phyloP scores from a whole-genome alignment of 2,888 invertebrate genomes.

The Caenorhabditis parvicauda region DNA sequence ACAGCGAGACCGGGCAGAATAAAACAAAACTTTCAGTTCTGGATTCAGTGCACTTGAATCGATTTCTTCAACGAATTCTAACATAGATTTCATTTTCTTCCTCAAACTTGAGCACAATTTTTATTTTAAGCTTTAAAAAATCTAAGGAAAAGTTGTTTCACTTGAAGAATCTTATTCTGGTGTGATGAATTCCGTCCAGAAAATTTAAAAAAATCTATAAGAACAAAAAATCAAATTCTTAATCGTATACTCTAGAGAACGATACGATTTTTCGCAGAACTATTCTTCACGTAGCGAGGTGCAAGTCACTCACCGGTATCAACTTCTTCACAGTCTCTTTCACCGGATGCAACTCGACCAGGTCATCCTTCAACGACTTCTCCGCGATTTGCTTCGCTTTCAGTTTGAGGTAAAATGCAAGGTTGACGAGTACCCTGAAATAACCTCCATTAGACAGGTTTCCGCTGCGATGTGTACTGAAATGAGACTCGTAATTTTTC shows the following conservation, averaged over 20 bases:
- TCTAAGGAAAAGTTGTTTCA: too few relatives aligned
- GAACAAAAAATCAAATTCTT: neutral
- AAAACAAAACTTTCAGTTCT: too few relatives aligned
- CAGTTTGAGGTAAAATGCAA: conserved; percentile 80
- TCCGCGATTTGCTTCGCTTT: conserved; percentile 72
- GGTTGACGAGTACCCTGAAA: conserved; percentile 81
- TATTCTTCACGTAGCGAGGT: too few relatives aligned
- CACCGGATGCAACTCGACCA: conserved; percentile 80
- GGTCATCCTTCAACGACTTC: conserved; percentile 67
- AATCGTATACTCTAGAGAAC: neutral
- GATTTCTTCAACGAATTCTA: too few relatives aligned
- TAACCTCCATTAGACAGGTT: neutral
- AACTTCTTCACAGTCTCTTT: conserved; percentile 80
- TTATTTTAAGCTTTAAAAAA: too few relatives aligned
- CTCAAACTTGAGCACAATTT: too few relatives aligned
- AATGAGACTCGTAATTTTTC: neutral
- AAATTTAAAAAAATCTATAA: too few relatives aligned
- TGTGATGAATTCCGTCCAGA: neutral
- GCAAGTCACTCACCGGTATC: conserved; percentile 63
- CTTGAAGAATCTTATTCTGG: too few relatives aligned
- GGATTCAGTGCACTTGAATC: too few relatives aligned
- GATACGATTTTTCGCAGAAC: neutral
- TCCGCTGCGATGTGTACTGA: neutral
- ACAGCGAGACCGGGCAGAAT: too few relatives aligned
- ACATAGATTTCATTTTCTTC: too few relatives aligned